These are phyloP conservation scores for Caranx melampygus DNA, from an alignment of 2,113 vertebrate genomes.

Conservation along the genomic window DNA sequence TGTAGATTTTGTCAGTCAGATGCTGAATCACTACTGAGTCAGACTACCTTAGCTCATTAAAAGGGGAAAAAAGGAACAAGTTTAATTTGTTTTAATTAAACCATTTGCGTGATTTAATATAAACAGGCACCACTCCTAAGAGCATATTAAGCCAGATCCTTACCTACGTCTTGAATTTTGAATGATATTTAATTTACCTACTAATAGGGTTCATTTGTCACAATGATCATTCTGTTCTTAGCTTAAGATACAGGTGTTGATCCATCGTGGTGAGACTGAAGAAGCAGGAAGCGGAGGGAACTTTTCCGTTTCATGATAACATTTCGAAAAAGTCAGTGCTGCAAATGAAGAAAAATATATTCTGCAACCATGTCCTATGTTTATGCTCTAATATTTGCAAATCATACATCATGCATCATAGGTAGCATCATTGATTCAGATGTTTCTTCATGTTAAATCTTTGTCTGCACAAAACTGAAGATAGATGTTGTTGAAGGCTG, in stretches of 20 bases:
- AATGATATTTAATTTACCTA: slow-evolving; percentile 49
- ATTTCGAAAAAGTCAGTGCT: too few species aligned
- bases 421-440: too few species aligned
- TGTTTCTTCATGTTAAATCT: too few species aligned
- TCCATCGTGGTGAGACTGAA: background rate
- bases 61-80: background rate
- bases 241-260: slow-evolving; percentile 33
- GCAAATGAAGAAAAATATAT: too few species aligned
- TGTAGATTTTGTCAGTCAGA: slow-evolving; percentile 23
- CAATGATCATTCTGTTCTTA: background rate
- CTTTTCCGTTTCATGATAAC: background rate
- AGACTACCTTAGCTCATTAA: slow-evolving; percentile 25
- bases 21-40: slow-evolving; percentile 26
- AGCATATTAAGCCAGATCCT: slow-evolving; percentile 47
- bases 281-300: background rate
- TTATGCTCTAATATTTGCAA: too few species aligned
- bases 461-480: too few species aligned
- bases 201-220: slow-evolving; percentile 56
- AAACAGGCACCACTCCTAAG: slow-evolving; percentile 32
- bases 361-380: too few species aligned
- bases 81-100: slow-evolving; percentile 32
- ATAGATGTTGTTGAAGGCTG: too few species aligned
- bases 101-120: slow-evolving; percentile 41
- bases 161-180: slow-evolving; percentile 33
- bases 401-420: too few species aligned